Evolutionary conservation across 2,113 vertebrate species (phyloP).

Genomic region (Brachypodius melanocephalos): DNA sequence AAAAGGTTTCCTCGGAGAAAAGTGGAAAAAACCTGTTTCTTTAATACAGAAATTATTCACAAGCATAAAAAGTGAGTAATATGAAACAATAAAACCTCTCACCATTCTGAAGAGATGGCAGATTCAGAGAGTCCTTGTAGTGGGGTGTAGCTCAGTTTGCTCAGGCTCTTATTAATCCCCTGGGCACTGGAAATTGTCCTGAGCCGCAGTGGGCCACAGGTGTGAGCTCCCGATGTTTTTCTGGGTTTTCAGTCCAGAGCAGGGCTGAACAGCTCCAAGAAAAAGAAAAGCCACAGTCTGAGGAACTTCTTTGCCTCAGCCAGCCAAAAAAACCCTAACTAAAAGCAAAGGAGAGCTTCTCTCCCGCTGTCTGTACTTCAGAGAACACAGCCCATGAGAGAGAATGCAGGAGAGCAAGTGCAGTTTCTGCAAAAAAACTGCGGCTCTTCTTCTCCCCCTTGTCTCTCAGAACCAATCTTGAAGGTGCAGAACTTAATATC

Average conservation of each 20-base stretch:
- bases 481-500: background rate
- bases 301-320: background rate
- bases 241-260: background rate
- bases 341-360: background rate
- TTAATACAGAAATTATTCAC: background rate
- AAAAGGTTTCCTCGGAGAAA: background rate
- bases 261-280: too few species aligned
- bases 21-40: background rate
- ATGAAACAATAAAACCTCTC: background rate
- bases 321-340: background rate
- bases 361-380: background rate
- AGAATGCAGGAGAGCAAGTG: background rate
- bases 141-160: background rate
- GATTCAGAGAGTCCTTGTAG: background rate
- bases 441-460: background rate
- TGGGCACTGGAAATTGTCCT: accelerated
- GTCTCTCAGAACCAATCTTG: background rate
- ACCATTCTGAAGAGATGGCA: background rate
- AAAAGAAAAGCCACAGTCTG: background rate
- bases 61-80: background rate
- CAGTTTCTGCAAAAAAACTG: background rate
- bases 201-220: background rate
- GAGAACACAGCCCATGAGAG: accelerated
- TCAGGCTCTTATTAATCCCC: background rate
- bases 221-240: accelerated